Base-by-base conservation (phyloP, 2,113 vertebrate species). In the Colistium nudipinnis region DNA sequence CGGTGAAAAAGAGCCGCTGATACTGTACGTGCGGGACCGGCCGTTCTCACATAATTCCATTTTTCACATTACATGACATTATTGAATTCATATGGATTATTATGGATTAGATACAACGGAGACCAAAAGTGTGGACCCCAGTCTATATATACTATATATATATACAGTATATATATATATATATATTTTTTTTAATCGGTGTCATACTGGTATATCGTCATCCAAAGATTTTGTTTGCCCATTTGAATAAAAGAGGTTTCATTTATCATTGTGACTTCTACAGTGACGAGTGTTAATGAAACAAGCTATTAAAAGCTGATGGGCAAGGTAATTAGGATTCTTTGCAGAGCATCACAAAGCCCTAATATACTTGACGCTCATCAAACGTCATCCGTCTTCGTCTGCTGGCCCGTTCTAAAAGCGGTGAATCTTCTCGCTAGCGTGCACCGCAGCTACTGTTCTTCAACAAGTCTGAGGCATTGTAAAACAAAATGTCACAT, bases 401-500 rank as follows among this genome's bases (percentile, higher is more conserved):
- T 57, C 25, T 51, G n/a, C 36, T 70, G 33, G 17, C 5, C 11
- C 20, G 3, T 20, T 54, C 6, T 54, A n/a, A 39, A 61, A 66
- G 12, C 6, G 20, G 7, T 2, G 9, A 25, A 24, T 17, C 2
- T 36, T 22, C n/a, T 38, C 36, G 33, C 35, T 56, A 55, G 9
- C 4, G 27, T 35, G 33, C 48, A 39, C 57, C 67, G 55, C 36
- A 62, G 22, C 36, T n/a, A 13, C 17, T 59, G 38, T 63, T 41
- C 25, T 36, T 33, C 36, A 27, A 7, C 16, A 53, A 59, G 11
- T 53, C 28, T 9, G 19, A 13, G 53, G 43, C 30, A 39, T 33
- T 67, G 53, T 41, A 63, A 51, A 66, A 45, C 19, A n/a, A n/a
- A n/a, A 31, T 36, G 31, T 54, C 43, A 39, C 51, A 70, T 74